Evolutionary conservation across 2,888 invertebrate species (phyloP).

Genomic region (Plagiodera versicolora): DNA sequence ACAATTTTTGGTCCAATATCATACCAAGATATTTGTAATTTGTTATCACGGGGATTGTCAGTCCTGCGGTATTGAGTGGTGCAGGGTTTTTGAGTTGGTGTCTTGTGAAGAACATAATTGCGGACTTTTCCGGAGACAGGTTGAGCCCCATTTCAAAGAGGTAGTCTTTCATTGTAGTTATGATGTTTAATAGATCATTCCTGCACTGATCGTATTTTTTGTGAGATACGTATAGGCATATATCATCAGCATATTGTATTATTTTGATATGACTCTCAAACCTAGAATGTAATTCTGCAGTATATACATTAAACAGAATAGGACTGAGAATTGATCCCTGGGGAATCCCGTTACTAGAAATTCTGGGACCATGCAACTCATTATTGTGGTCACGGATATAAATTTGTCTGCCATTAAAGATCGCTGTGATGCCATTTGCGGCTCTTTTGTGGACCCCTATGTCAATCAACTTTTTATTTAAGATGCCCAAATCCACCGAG

Average conservation of each 20-base stretch:
- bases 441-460: no score
- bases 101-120: slow-evolving; percentile 2
- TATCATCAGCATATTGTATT: slow-evolving; percentile 4
- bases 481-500: no score
- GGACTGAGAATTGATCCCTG: slow-evolving; percentile 4
- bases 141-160: slow-evolving; percentile 2
- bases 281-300: background rate
- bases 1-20: background rate
- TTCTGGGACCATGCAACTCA: slow-evolving; percentile 20
- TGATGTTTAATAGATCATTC: background rate
- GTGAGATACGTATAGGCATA: background rate
- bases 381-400: slow-evolving; percentile 3
- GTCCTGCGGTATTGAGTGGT: background rate
- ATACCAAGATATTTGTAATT: background rate
- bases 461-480: no score
- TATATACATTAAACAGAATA: slow-evolving; percentile 2
- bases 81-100: background rate
- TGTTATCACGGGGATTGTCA: background rate
- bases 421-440: no score
- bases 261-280: background rate
- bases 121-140: slow-evolving; percentile 5
- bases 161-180: background rate
- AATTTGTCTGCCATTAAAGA: slow-evolving; percentile 6
- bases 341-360: slow-evolving; percentile 30
- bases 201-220: background rate